These are phyloP conservation scores for Dipodomys ordii DNA, from an alignment of 2,113 vertebrate species.

Conservation along the genomic window DNA sequence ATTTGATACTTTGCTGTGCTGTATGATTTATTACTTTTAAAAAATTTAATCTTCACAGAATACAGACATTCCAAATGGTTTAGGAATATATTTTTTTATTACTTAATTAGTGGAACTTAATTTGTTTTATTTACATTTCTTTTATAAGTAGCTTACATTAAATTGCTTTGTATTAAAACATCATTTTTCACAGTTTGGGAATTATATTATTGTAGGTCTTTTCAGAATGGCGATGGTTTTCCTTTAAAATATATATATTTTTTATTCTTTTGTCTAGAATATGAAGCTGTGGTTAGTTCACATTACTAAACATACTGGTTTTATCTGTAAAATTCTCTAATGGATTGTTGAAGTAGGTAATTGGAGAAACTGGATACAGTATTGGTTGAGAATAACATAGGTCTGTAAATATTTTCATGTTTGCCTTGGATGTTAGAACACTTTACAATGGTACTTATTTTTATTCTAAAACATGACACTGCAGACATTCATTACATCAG, in stretches of 20 bases:
- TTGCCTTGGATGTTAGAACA: conserved; percentile 52
- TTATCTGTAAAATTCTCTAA: conserved; percentile 50
- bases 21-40: conserved; percentile 42
- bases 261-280: conserved; percentile 39
- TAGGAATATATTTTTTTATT: conserved; percentile 45
- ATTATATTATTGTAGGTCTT: conserved; percentile 51
- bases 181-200: background rate
- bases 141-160: conserved; percentile 62
- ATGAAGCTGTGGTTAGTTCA: conserved; percentile 57
- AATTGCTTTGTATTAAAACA: conserved; percentile 57
- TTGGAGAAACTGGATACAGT: conserved; percentile 4
- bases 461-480: conserved; percentile 37
- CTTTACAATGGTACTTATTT: conserved; percentile 22
- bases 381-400: conserved; percentile 29
- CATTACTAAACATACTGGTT: conserved; percentile 30
- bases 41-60: conserved; percentile 40
- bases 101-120: conserved; percentile 58
- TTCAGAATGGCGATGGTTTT: conserved; percentile 38
- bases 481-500: conserved; percentile 6
- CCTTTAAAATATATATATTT: background rate
- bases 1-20: conserved; percentile 40
- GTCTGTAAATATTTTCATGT: conserved; percentile 49
- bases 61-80: conserved; percentile 40
- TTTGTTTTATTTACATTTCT: conserved; percentile 60
- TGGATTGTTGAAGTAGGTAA: conserved; percentile 42